Evolutionary conservation across 2,888 invertebrate genomes (phyloP), one percentile per base, ranked within the genome.

Genomic region (Quadroppia sp.): DNA sequence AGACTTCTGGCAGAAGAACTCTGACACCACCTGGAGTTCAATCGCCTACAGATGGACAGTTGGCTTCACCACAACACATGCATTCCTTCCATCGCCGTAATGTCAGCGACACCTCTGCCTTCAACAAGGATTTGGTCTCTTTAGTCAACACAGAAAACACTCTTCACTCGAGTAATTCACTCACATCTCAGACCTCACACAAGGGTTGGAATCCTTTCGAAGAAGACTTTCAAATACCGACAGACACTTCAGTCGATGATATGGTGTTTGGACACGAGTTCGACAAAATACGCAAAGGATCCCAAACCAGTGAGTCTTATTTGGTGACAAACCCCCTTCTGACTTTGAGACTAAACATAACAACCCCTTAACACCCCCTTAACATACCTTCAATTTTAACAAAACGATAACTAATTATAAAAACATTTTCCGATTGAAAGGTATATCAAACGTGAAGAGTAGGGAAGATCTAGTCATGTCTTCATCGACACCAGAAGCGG

Each of bases 21-120:
- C 75, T 61, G 23, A 74, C 74, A 9, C 74, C 74, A 45, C 71
- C 74, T 1, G 71, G 74, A 50, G 74, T n/a, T 11, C 6, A 4
- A n/a, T 67, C 67, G 20, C 67, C 67, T 1, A 42, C 40, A 2
- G 20, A 20, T 23, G 67, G 40, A 36, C 17, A 4, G 32, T 17
- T 71, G 20, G 20, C 23, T 71, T 30, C 50, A 4, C 25, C 48
- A 25, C 71, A 42, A 42, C 42, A 45, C n/a, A 20, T 48, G 1
- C 71, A 71, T 45, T 53, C 56, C 20, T 87, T 88, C 9, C 91
- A 92, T 81, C 84, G 91, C 72, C 86, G 92, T 74, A 91, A 91
- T 82, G 90, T 90, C 82, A 91, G 91, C 81, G 92, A 92, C 80
- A 91, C 91, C 1, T 89, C 90, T 73, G 89, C 90, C 78, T 90